Evolutionary conservation across 2,113 vertebrate genomes (phyloP), one percentile per base, ranked within the genome.

Genomic region (Hippocampus abdominalis): DNA sequence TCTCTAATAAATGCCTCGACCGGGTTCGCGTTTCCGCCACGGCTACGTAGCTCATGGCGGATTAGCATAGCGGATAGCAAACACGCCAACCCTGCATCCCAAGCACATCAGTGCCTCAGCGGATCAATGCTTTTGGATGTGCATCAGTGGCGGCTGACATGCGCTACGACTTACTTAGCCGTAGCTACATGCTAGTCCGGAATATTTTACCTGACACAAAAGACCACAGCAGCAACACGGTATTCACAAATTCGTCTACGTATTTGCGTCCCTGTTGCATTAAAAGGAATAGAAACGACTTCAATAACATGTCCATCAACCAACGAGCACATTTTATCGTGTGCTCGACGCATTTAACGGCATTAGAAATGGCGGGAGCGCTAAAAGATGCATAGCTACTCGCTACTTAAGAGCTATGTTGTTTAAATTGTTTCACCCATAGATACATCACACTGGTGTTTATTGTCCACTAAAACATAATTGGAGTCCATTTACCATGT

Each of bases 11-110:
- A 20, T 16, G 8, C 60, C 27, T 36, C 12, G 15, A 32, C 20
- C 20, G 9, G 29, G 75, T 65, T 66, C 15, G 23, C 42, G 1
- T 21, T 71, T 72, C 66, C 84, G 11, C n/a, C 0, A 9, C 3
- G 21, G n/a, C 51, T n/a, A 21, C 8, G 51, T 53, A 53, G 51
- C 51, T 54, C 10, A 27, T 27, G 54, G 1, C 23, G 25, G 54
- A 57, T 57, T 57, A 57, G 54, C 48, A 49, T 49, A 21, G 48
- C 48, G 8, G 48, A 48, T 18, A 48, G 46, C 54, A 56, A 56
- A 57, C 54, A 2, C 23, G 15, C n/a, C 23, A 3, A 27, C 13
- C 23, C n/a, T 13, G 54, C 54, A 29, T 57, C 3, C 4, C 12
- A 12, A 56, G 10, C 54, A 56, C 54, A 57, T 29, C 54, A 57